Percentiles rank a stretch among this genome's conserved stretches.
Conservation (phyloP, 2,888 invertebrate genomes). For the Noctua janthe region DNA sequence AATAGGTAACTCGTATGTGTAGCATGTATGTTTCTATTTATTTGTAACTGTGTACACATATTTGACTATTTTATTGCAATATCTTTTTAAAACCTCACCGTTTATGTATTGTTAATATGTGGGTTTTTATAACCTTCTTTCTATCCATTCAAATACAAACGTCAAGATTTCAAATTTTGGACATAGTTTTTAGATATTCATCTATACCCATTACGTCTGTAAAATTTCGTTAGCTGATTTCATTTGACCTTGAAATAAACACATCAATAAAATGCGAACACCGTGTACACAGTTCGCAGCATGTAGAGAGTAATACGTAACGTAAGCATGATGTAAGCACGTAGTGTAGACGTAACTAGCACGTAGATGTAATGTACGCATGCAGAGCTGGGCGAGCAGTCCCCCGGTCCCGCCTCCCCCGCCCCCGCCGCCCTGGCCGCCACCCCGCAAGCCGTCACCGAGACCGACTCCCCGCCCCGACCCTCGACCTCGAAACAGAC, state of each 20-base stretch:
- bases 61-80: constrained; percentile 12
- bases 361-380: constrained; percentile 87
- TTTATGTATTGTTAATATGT: not conserved
- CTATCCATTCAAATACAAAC: not conserved
- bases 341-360: constrained; percentile 86
- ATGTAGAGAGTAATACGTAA: constrained; percentile 66
- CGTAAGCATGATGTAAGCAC: constrained; percentile 77
- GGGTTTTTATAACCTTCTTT: not conserved
- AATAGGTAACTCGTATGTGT: constrained; percentile 63
- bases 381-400: constrained; percentile 82
- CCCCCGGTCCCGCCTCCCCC: constrained; percentile 65
- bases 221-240: not conserved
- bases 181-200: not conserved
- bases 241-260: not conserved
- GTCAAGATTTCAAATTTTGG: not conserved
- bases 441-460: constrained; percentile 59
- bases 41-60: constrained; percentile 46
- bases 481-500: constrained; percentile 83
- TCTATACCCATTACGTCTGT: not conserved
- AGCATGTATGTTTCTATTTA: constrained; percentile 71
- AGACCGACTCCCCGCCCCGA: constrained; percentile 69
- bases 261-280: constrained; percentile 7
- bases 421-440: constrained; percentile 55
- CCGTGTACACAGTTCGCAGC: constrained; percentile 60
- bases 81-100: not conserved